These are phyloP conservation scores for Lamellibrachia columna DNA, from an alignment of 2,888 invertebrate species.

Conservation along the genomic window DNA sequence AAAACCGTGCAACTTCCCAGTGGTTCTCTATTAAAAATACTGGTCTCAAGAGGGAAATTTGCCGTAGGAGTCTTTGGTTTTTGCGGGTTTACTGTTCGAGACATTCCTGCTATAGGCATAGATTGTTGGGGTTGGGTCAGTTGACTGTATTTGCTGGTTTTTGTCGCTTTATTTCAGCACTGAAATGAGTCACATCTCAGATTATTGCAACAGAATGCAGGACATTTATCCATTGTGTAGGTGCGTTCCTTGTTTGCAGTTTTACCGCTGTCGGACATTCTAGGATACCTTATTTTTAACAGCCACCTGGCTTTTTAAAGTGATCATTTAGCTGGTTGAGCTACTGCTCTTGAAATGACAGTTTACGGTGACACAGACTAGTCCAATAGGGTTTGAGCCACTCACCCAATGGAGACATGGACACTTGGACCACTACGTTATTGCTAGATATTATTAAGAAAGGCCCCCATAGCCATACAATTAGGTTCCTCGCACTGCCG, in stretches of 20 bases:
- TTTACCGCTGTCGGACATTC: not conserved
- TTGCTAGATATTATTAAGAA: not conserved
- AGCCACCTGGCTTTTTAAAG: not conserved
- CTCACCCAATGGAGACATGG: not conserved
- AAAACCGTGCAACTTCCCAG: too few relatives aligned
- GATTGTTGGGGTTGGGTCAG: not conserved
- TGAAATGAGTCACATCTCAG: slow-evolving; percentile 16
- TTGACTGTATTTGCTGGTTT: not conserved
- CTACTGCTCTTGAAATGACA: not conserved
- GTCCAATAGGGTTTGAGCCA: not conserved
- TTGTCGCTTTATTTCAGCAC: not conserved
- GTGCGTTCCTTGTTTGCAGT: not conserved
- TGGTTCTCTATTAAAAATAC: too few relatives aligned
- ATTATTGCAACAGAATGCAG: not conserved
- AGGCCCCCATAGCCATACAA: not conserved
- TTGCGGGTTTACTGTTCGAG: not conserved
- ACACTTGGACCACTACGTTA: slow-evolving; percentile 2
- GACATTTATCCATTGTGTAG: not conserved
- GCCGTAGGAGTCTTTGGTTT: not conserved
- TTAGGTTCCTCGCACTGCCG: not conserved
- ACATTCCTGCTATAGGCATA: too few relatives aligned
- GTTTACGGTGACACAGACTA: not conserved
- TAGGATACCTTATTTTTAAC: not conserved
- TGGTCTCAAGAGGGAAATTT: not conserved
- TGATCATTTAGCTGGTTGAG: not conserved